A percentile compares a stretch with the other conserved stretches of the same genome.
Conservation (phyloP, 2,888 invertebrate genomes). For the Blera fallax region DNA sequence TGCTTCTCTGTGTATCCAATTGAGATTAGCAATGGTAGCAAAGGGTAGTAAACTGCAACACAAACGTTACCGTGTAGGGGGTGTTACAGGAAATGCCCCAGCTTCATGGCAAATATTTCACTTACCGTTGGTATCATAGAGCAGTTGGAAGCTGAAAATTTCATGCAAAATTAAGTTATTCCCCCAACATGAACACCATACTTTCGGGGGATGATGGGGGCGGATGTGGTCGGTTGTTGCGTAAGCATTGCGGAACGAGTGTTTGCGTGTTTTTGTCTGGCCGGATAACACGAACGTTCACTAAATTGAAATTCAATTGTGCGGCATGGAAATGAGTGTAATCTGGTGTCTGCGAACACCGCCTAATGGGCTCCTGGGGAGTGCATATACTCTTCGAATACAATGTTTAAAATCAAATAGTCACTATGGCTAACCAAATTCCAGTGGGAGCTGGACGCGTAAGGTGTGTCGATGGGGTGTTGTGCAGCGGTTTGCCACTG, state of each 20-base stretch:
- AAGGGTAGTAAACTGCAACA: not conserved
- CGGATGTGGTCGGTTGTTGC: slow-evolving; percentile 1
- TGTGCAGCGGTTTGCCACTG: slow-evolving; percentile 35
- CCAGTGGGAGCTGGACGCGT: not conserved
- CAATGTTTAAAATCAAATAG: slow-evolving; percentile 39
- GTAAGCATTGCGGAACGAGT: slow-evolving; percentile 8
- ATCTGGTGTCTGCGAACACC: not conserved
- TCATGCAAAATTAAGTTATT: slow-evolving; percentile 25
- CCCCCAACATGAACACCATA: not conserved
- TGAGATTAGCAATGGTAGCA: not conserved
- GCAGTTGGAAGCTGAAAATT: not conserved
- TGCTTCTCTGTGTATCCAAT: not conserved
- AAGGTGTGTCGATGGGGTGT: not conserved
- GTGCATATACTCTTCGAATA: not conserved
- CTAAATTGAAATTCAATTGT: slow-evolving; percentile 42
- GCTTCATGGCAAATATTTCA: slow-evolving; percentile 5
- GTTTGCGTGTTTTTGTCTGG: slow-evolving; percentile 29
- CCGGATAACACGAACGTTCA: not conserved
- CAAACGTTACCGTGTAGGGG: not conserved
- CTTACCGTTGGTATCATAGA: not conserved
- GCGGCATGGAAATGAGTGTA: slow-evolving; percentile 11
- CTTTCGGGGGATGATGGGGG: not conserved
- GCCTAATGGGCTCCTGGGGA: not conserved
- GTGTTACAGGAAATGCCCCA: not conserved
- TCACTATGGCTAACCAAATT: not conserved